Conservation (phyloP, 2,888 invertebrate genomes). For the Drosophila macrothrix region DNA sequence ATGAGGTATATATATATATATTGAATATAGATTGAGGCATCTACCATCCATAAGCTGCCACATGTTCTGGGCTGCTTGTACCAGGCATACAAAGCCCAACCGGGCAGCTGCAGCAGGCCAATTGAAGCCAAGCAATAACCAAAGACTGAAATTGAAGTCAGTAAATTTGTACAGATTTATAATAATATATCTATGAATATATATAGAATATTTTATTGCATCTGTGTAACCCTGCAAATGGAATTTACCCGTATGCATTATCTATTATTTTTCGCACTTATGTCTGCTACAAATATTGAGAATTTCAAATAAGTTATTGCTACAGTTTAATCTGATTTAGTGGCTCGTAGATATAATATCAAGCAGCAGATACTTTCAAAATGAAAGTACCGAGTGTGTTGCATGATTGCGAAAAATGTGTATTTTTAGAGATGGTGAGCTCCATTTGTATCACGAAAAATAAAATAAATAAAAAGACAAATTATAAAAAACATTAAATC, state of each 20-base stretch:
- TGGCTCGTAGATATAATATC: neutral
- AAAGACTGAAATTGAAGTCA: slow-evolving; percentile 66
- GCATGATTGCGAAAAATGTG: slow-evolving; percentile 1
- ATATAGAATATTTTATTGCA: neutral
- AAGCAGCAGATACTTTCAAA: neutral
- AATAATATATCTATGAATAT: neutral
- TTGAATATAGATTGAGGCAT: neutral
- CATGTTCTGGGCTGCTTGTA: slow-evolving; percentile 62
- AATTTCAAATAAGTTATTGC: neutral
- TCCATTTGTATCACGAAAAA: neutral
- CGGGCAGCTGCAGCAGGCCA: slow-evolving; percentile 86
- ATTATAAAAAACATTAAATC: neutral
- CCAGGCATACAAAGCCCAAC: slow-evolving; percentile 82
- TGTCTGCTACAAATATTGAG: neutral
- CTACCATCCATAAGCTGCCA: slow-evolving; percentile 61
- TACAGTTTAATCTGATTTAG: neutral
- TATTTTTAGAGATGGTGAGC: slow-evolving; percentile 5
- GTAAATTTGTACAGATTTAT: neutral
- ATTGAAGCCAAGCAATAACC: slow-evolving; percentile 86
- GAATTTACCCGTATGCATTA: neutral
- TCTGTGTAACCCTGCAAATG: neutral
- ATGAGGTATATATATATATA: neutral
- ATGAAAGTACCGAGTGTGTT: neutral
- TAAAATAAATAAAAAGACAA: neutral
- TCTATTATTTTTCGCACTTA: neutral